Conservation (phyloP, 2,888 invertebrate species). For the Opisthograptis luteolata region DNA sequence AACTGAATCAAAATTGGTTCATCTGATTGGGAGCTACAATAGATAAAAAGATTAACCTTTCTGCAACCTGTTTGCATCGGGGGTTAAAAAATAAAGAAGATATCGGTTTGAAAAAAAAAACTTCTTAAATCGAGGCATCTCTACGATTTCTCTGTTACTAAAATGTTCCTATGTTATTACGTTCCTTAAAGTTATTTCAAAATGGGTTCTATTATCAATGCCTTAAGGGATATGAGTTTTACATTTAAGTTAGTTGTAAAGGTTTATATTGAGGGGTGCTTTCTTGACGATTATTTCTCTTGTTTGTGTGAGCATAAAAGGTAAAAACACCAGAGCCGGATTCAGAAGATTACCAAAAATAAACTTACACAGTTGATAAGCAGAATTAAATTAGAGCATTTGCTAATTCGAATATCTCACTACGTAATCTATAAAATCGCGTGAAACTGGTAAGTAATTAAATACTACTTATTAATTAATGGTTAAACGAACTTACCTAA, state of each 20-base stretch:
- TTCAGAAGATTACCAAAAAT: too few species aligned
- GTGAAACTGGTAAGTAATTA: too few species aligned
- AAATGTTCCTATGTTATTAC: conserved; percentile 19
- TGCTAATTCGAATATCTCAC: too few species aligned
- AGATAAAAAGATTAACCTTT: too few species aligned
- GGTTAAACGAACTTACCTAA: too few species aligned
- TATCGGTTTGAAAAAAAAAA: neutral
- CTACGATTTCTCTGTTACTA: conserved; percentile 3
- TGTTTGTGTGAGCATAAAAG: conserved; percentile 70
- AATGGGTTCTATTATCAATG: conserved; percentile 47
- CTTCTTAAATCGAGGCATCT: conserved; percentile 1
- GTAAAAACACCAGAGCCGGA: conserved; percentile 62
- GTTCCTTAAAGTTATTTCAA: conserved; percentile 41
- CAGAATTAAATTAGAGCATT: too few species aligned
- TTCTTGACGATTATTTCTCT: conserved; percentile 75
- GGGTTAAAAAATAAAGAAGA: neutral
- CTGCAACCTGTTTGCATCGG: too few species aligned
- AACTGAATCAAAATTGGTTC: too few species aligned
- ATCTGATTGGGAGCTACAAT: too few species aligned
- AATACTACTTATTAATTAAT: too few species aligned
- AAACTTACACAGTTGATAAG: too few species aligned
- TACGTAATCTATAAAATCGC: too few species aligned
- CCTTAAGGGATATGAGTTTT: conserved; percentile 47
- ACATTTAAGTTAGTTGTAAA: conserved; percentile 56
- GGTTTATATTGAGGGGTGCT: conserved; percentile 71